Base-by-base conservation (phyloP, 2,113 vertebrate species). In the Nothobranchius kuhntae region DNA sequence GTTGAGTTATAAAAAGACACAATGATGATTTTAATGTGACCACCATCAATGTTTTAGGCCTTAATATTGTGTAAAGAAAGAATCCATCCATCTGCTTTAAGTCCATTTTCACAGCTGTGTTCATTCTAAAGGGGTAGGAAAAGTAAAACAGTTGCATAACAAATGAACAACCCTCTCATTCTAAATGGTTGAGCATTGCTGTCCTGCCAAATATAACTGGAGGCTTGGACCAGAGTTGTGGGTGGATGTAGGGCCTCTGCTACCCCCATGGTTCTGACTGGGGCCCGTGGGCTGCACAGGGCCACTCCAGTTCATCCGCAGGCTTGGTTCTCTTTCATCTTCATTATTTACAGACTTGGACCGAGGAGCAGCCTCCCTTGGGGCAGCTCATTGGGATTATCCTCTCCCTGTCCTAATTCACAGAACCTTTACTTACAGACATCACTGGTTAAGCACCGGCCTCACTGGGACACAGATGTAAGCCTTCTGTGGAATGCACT, bases 341-440 rank as follows among this genome's bases (percentile, higher is more conserved):
- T 53, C 68, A 87, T 89, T 90, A 88, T 89, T 86, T 86, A 88
- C 89, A 81, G 75, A 84, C 79, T 70, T 21, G 61, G 83, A 73
- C 73, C 74, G 68, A 83, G 73, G 78, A 77, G 82, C 73, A 55
- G 26, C 81, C 56, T 84, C 82, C 75, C 82, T 75, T 40, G 75
- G 35, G 80, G 81, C 74, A 72, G 71, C 79, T 83, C 77, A 82
- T 77, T 79, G 77, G 85, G 66, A 68, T 78, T 79, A 77, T 69
- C 73, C 61, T 67, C 68, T 30, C 42, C 61, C 8, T 13, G 35
- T 61, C 68, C 63, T 53, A 65, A 77, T 77, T 75, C 74, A 76
- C n/a, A 65, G 55, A 78, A 62, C 50, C 66, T 73, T 78, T 89
- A 87, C 87, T 90, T 86, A 86, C 80, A 82, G 78, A 76, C 86